These are phyloP conservation scores for Brotogeris chrysoptera DNA, from an alignment of 2,797 vertebrate species.

Conservation along the genomic window DNA sequence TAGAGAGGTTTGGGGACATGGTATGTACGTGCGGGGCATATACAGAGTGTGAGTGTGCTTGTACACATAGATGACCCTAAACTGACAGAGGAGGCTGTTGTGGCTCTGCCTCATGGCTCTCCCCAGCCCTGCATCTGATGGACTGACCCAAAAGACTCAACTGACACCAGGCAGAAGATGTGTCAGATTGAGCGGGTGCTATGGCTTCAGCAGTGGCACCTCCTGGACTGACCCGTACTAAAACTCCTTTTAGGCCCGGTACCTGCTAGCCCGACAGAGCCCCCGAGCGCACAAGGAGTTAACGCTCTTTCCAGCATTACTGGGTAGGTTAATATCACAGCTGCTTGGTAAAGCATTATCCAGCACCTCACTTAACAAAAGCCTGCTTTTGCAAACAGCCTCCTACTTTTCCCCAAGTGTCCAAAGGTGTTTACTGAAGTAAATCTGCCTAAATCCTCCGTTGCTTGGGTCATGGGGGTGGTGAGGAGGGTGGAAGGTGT, in stretches of 20 bases:
- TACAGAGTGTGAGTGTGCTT: accelerated
- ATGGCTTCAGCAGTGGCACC: background rate
- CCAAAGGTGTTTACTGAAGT: conserved; percentile 98
- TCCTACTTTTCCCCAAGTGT: conserved; percentile 85
- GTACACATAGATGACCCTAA: background rate
- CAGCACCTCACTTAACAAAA: conserved; percentile 89
- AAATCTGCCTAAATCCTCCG: conserved; percentile 95
- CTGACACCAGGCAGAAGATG: background rate
- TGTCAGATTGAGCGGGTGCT: background rate
- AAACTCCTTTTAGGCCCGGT: accelerated
- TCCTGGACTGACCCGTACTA: accelerated
- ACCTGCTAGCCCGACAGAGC: background rate
- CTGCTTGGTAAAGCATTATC: conserved; percentile 90
- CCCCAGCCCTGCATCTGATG: background rate
- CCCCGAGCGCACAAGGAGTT: conserved; percentile 78
- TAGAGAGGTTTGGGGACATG: background rate
- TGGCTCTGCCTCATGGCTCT: background rate
- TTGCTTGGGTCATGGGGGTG: conserved; percentile 84
- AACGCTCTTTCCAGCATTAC: conserved; percentile 77
- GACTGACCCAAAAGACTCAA: background rate
- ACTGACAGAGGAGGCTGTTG: background rate
- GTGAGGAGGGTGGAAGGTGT: conserved; percentile 82
- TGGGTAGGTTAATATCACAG: conserved; percentile 91
- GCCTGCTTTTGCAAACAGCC: conserved; percentile 93
- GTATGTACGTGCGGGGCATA: accelerated